Base-by-base conservation (phyloP, 2,113 vertebrate genomes). In the Corynorhinus townsendii region DNA sequence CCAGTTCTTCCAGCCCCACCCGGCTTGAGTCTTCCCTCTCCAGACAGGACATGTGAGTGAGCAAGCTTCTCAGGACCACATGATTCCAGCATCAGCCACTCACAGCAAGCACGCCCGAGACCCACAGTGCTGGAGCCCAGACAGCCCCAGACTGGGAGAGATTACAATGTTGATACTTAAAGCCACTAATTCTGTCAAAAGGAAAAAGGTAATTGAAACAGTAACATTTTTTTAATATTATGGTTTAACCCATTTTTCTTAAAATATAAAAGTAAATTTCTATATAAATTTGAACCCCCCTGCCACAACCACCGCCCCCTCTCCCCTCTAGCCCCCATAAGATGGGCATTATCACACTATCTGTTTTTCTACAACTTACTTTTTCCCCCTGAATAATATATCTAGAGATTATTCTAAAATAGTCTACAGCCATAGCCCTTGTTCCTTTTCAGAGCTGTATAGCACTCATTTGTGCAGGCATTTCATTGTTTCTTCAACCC, bases 311-410 rank as follows among this genome's bases (percentile, higher is more conserved):
- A 62, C 56, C 0, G 24, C 11, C 28, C 22, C 28, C 28, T 56
- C 12, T 33, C 7, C 3, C 20, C 54, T 56, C 54, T 19, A 20
- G 8, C 54, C 56, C 24, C 54, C 54, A 59, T 26, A 62, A 66
- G 12, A 12, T 7, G 59, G 79, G 43, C 14, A 75, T 26, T 8
- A 19, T 22, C 26, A 43, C 4, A 62, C 35, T 5, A 22, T 6
- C 71, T 24, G 47, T 11, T 91, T 52, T 38, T 30, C 38, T 49
- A 35, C 16, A 80, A 10, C 54, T 45, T n/a, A 35, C 24, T 54
- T 79, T n/a, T 11, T 2, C 0, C 22, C 4, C 22, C n/a, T 47
- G 10, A 54, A 64, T 3, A 24, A 40, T 14, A 0, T n/a, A 28
- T 30, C 35, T 49, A 40, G 43, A 35, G 19, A 35, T 64, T n/a